Base-by-base conservation (phyloP, 1,140 invertebrate species). In the Brachionus koreanus region DNA sequence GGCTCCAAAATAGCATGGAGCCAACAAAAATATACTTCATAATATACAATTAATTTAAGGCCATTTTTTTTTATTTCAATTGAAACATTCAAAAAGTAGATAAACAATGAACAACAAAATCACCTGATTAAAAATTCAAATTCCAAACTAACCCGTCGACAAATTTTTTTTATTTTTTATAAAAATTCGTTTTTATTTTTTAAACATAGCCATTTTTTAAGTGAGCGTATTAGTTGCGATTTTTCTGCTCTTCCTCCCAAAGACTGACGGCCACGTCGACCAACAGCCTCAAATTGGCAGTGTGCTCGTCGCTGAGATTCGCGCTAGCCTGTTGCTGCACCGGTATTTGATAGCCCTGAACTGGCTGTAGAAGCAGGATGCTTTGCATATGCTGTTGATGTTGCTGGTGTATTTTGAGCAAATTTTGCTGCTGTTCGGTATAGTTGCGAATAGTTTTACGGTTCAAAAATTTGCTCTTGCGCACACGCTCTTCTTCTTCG, bases 371-470 rank as follows among this genome's bases (percentile, higher is more conserved):
- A 6, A 46, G 33, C 25, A 46, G 4, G 0, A 46, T 29, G 13
- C 42, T 43, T 29, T 74, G 69, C 43, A 46, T 6, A 23, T 74
- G 69, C 33, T 74, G 69, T 12, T 74, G 69, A 37, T 57, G 29
- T 9, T 37, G 29, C 2, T 67, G 63, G 25, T 33, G 7, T 0
- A 46, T 3, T 46, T 74, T 74, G 16, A 74, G 43, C 42, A 74
- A 7, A 33, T 23, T 69, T 37, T 69, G 33, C 25, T 72, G 67
- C 19, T 57, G 61, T 65, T 79, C 76, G 23, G 76, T 79, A n/a
- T 79, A 79, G 57, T 79, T 79, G 13, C 76, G 46, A 13, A 79
- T 79, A 1, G 76, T 79, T 39, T 79, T 79, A 4, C 76, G 29
- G n/a, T 39, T 63, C 9, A 79, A 35, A 7, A 61, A 61, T 33